Percentiles rank a stretch among this genome's conserved stretches.
Evolutionary conservation across 2,797 vertebrate species (phyloP).

Genomic region (Urocyon cinereoargenteus): DNA sequence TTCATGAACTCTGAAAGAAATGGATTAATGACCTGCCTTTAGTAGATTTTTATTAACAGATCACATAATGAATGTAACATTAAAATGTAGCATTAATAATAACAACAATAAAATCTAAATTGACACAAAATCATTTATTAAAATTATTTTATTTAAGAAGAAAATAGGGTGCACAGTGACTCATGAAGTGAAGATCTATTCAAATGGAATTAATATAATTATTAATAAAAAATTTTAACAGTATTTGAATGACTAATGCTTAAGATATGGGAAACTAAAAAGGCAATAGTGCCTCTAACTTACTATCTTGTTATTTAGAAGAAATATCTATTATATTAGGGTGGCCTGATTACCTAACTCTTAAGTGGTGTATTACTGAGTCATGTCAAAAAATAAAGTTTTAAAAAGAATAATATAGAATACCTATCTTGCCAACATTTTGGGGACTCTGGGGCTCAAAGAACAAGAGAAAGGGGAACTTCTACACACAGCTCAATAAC

Average conservation of each 20-base stretch:
- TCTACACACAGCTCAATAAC: neutral
- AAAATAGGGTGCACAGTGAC: neutral
- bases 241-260: slow-evolving; percentile 45
- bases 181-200: slow-evolving; percentile 57
- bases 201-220: slow-evolving; percentile 60
- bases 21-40: slow-evolving; percentile 13
- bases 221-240: slow-evolving; percentile 56
- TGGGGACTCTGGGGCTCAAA: neutral
- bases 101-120: slow-evolving; percentile 44
- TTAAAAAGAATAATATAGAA: neutral
- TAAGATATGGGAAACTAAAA: neutral
- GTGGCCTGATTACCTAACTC: neutral
- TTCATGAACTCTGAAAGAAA: slow-evolving; percentile 4
- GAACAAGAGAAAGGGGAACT: neutral
- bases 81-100: slow-evolving; percentile 32
- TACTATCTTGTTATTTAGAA: slow-evolving; percentile 42
- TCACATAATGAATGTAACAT: slow-evolving; percentile 27
- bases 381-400: neutral
- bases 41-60: slow-evolving; percentile 14
- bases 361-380: neutral
- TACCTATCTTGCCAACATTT: neutral
- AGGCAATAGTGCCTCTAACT: neutral
- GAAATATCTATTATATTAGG: slow-evolving; percentile 17
- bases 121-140: slow-evolving; percentile 20
- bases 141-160: slow-evolving; percentile 59